These are phyloP conservation scores for Diadegma fenestrale DNA, from an alignment of 2,888 invertebrate species.

Conservation along the genomic window DNA sequence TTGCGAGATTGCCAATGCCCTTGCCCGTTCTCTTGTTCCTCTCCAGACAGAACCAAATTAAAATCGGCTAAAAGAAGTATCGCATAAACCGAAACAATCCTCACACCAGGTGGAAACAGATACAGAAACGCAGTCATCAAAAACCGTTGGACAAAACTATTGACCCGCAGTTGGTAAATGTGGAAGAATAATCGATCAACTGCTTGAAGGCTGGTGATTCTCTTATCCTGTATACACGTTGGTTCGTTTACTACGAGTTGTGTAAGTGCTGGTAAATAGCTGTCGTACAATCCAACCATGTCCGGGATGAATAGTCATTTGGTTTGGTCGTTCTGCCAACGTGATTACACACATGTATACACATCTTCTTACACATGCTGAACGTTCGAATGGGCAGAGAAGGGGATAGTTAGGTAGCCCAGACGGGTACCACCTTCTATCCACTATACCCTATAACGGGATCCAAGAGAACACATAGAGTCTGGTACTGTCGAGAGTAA, in stretches of 20 bases:
- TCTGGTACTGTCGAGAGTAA: conserved; percentile 44
- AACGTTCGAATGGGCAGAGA: conserved; percentile 25
- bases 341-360: conserved; percentile 37
- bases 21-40: background rate
- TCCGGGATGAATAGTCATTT: conserved; percentile 63
- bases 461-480: conserved; percentile 46
- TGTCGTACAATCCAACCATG: conserved; percentile 51
- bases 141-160: conserved; percentile 24
- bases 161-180: conserved; percentile 11
- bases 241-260: conserved; percentile 48
- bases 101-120: background rate
- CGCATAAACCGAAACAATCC: background rate
- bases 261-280: conserved; percentile 64
- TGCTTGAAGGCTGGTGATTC: conserved; percentile 20
- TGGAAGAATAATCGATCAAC: conserved; percentile 58
- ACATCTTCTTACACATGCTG: conserved; percentile 34
- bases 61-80: background rate
- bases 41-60: background rate
- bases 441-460: conserved; percentile 56
- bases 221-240: conserved; percentile 59
- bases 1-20: background rate
- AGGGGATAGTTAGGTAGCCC: conserved; percentile 56
- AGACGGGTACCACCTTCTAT: conserved; percentile 45
- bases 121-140: conserved; percentile 19
- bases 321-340: conserved; percentile 49